A percentile compares a stretch with the other conserved stretches of the same genome.
These are phyloP conservation scores for Tenebrosternarchus preto DNA, from an alignment of 2,113 vertebrate species.

Conservation along the genomic window DNA sequence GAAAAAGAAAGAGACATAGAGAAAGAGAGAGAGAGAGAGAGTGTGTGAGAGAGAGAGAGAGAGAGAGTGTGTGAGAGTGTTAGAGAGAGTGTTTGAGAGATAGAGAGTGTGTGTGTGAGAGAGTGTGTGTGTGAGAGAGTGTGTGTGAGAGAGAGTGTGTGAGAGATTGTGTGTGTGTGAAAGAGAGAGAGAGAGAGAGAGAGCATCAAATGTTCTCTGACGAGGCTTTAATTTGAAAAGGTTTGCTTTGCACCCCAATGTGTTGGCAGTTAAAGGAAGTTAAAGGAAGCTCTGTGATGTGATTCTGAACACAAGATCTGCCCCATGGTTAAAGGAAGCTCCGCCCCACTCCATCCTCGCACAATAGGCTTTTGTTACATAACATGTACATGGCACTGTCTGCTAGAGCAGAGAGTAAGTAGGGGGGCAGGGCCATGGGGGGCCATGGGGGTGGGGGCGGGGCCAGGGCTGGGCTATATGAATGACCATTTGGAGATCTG, in stretches of 20 bases:
- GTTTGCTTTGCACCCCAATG: conserved; percentile 77
- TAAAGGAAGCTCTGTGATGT: conserved; percentile 79
- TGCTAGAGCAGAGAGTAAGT: conserved; percentile 52
- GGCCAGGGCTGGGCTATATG: too few relatives aligned
- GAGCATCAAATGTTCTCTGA: conserved; percentile 82
- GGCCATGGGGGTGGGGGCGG: conserved; percentile 52
- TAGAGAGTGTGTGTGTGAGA: too few relatives aligned
- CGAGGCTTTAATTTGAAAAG: conserved; percentile 93
- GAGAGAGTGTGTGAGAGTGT: conserved; percentile 69
- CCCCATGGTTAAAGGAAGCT: too few relatives aligned
- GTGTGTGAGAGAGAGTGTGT: conserved; percentile 75
- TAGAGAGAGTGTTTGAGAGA: too few relatives aligned
- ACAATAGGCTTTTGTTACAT: conserved; percentile 69
- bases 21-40: conserved; percentile 61
- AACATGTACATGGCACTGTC: conserved; percentile 71
- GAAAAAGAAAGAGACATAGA: conserved; percentile 74
- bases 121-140: conserved; percentile 61
- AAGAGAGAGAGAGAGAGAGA: conserved; percentile 55
- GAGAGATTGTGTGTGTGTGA: conserved; percentile 69
- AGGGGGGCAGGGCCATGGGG: too few relatives aligned
- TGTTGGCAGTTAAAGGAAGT: conserved; percentile 80
- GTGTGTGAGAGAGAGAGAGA: conserved; percentile 75
- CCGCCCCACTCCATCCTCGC: too few relatives aligned
- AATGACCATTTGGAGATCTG: too few relatives aligned
- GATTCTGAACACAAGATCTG: conserved; percentile 70